Conservation (phyloP, 2,888 invertebrate genomes). For the Schizaphis graminum region DNA sequence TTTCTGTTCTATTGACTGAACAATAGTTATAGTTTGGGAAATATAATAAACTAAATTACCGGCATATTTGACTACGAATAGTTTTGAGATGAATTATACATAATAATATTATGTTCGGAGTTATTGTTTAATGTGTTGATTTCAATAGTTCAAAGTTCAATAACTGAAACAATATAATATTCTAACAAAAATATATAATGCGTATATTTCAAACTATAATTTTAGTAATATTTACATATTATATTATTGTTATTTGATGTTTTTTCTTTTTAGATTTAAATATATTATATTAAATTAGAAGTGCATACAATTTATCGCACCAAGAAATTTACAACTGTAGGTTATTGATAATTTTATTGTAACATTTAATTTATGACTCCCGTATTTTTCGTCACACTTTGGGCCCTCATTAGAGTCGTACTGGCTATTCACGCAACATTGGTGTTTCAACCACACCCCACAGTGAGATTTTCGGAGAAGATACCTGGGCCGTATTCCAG, state of each 20-base stretch:
- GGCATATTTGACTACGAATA: constrained; percentile 1
- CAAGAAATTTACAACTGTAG: background rate
- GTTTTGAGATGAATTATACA: constrained; percentile 24
- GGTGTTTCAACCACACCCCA: constrained; percentile 52
- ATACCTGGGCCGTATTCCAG: constrained; percentile 22
- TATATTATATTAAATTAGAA: background rate
- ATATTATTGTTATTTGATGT: background rate
- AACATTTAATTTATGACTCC: constrained; percentile 18
- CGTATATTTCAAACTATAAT: background rate
- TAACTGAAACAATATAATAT: constrained; percentile 5
- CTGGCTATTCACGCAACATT: constrained; percentile 34
- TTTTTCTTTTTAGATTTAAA: background rate
- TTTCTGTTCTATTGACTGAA: background rate
- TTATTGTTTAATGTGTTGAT: background rate
- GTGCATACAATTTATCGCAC: background rate
- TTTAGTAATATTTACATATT: background rate
- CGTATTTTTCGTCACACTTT: background rate
- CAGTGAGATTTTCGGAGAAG: constrained; percentile 42
- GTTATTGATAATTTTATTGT: constrained; percentile 9
- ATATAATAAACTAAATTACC: constrained; percentile 27
- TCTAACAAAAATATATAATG: background rate
- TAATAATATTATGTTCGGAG: background rate
- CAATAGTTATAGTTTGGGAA: constrained; percentile 27
- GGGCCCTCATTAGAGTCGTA: background rate
- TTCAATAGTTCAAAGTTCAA: background rate